Conservation (phyloP, 2,888 invertebrate genomes). For the Tachina fera region DNA sequence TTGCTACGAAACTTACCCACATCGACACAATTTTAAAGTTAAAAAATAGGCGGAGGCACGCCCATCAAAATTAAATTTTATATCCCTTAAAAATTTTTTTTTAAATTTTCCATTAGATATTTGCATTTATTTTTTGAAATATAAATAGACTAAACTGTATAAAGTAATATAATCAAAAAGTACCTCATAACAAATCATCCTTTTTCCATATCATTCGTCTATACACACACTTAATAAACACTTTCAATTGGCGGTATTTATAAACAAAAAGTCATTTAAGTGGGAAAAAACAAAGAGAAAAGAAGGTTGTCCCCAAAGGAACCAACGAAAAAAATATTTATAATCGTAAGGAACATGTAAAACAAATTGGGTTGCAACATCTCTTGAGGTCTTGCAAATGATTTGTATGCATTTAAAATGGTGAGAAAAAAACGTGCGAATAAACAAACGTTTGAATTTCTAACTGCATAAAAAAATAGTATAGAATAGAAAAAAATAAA, state of each 20-base stretch:
- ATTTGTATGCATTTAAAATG: slow-evolving; percentile 28
- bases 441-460: neutral
- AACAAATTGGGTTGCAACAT: slow-evolving; percentile 55
- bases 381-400: slow-evolving; percentile 30
- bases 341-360: slow-evolving; percentile 18
- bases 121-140: too few relatives aligned
- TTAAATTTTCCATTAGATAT: too few relatives aligned
- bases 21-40: too few relatives aligned
- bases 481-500: neutral
- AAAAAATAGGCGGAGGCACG: too few relatives aligned
- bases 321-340: neutral
- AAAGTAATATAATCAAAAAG: neutral
- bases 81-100: too few relatives aligned
- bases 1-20: too few relatives aligned
- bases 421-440: neutral
- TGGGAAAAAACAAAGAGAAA: neutral
- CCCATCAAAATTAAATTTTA: too few relatives aligned
- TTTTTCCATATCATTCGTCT: neutral
- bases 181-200: neutral
- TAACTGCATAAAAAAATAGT: neutral
- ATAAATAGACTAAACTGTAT: too few relatives aligned
- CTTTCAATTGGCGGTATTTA: slow-evolving; percentile 16
- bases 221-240: neutral
- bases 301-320: slow-evolving; percentile 37
- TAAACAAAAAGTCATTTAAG: slow-evolving; percentile 6